phyloP scores from a whole-genome alignment of 2,888 invertebrate species.

The Ceraclea dissimilis region DNA sequence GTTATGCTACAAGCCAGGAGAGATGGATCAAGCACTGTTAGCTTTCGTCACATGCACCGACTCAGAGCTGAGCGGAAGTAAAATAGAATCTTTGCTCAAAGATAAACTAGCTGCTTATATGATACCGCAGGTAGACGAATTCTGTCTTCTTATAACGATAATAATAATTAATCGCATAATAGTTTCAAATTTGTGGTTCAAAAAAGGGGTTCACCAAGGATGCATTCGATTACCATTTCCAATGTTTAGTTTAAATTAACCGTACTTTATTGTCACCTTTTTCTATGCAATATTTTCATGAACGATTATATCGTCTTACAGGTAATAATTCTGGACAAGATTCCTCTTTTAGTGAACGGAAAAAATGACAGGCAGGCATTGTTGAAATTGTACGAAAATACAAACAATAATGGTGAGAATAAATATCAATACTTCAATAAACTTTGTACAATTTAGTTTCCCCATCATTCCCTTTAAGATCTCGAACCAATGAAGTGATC shows the following conservation, averaged over 20 bases:
- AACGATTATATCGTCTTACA: no score
- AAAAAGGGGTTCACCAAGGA: no score
- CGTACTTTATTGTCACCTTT: no score
- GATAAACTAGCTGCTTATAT: conserved; percentile 65
- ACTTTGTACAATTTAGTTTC: not conserved
- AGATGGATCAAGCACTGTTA: conserved; percentile 62
- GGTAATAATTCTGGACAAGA: conserved; percentile 62
- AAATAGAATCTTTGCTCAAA: conserved; percentile 59
- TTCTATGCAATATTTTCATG: no score
- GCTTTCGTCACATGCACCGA: conserved; percentile 56
- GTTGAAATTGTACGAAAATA: conserved; percentile 65
- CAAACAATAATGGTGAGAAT: conserved; percentile 58
- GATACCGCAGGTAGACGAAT: conserved; percentile 70
- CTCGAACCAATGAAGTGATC: not conserved
- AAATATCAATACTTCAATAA: not conserved
- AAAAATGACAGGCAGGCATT: conserved; percentile 78
- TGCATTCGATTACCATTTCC: no score
- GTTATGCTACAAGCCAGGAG: conserved; percentile 69
- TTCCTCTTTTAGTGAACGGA: conserved; percentile 78
- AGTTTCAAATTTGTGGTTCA: no score
- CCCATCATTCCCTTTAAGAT: not conserved
- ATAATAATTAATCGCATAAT: no score
- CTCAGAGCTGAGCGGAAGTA: conserved; percentile 45
- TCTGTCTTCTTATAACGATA: no score
- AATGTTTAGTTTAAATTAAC: no score